Conservation (phyloP, 2,113 vertebrate species). For the Rattus rattus region DNA sequence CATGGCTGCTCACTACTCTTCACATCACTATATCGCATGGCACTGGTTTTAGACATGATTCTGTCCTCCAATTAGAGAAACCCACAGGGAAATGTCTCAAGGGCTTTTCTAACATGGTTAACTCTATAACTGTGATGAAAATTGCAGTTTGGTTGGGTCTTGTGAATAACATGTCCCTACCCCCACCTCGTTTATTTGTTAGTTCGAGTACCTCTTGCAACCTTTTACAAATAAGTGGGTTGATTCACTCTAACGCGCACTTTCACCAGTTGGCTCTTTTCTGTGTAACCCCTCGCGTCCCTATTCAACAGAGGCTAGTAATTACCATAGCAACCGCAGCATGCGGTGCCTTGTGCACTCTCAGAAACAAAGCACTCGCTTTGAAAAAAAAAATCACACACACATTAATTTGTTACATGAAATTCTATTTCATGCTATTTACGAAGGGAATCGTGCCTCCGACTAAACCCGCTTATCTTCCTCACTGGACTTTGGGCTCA, state of each 20-base stretch:
- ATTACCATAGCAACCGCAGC: conserved; percentile 90
- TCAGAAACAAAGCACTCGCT: conserved; percentile 87
- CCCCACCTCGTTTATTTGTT: conserved; percentile 72
- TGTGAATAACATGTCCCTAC: conserved; percentile 49
- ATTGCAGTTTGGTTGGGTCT: conserved; percentile 23
- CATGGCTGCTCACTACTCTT: too few relatives aligned
- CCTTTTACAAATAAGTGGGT: conserved; percentile 86
- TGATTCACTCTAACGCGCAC: conserved; percentile 79
- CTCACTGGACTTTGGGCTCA: conserved; percentile 15
- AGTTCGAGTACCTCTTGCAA: conserved; percentile 73
- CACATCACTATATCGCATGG: fast-evolving
- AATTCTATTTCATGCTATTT: conserved; percentile 82
- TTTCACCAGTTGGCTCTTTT: conserved; percentile 84
- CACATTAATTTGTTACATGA: conserved; percentile 82
- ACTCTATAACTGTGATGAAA: conserved; percentile 56
- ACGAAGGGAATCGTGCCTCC: conserved; percentile 72
- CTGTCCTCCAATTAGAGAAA: neutral
- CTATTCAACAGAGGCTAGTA: conserved; percentile 87
- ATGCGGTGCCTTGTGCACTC: conserved; percentile 80
- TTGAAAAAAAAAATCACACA: conserved; percentile 66
- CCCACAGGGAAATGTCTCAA: neutral
- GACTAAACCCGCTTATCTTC: conserved; percentile 55
- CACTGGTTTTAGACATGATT: neutral
- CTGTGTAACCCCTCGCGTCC: conserved; percentile 85
- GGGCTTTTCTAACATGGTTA: conserved; percentile 51